Conservation (phyloP, 2,113 vertebrate genomes). For the Zosterops lateralis region DNA sequence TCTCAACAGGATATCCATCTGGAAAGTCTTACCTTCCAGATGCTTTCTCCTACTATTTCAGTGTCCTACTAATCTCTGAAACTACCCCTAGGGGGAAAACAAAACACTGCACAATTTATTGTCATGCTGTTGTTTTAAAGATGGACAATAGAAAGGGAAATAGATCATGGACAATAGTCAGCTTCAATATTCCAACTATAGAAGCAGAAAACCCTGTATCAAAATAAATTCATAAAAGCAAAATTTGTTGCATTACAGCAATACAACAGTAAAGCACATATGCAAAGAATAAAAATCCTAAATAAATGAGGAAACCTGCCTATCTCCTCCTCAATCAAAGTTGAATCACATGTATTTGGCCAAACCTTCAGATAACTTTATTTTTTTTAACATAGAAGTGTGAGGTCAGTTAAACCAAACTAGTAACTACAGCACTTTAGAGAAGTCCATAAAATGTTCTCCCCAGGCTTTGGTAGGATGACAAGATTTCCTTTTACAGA, state of each 20-base stretch:
- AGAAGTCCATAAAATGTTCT: not conserved
- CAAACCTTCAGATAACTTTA: not conserved
- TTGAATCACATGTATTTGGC: not conserved
- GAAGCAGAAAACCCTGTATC: not conserved
- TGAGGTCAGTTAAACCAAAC: not conserved
- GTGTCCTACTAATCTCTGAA: conserved; percentile 14
- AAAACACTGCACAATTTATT: not conserved
- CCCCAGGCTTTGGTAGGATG: not conserved
- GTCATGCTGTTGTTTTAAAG: not conserved
- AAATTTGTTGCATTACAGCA: not conserved
- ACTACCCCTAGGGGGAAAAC: not conserved
- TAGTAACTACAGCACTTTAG: not conserved
- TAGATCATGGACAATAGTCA: not conserved
- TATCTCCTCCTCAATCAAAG: not conserved
- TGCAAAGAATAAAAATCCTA: not conserved
- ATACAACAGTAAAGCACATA: not conserved
- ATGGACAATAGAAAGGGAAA: not conserved
- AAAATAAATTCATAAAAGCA: not conserved
- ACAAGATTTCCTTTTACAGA: not conserved
- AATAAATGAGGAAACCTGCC: not conserved
- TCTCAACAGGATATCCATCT: conserved; percentile 43
- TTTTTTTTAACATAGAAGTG: not conserved
- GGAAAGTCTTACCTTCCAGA: conserved; percentile 56
- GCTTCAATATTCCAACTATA: not conserved
- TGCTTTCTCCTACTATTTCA: conserved; percentile 10